A percentile compares a stretch with the other conserved stretches of the same genome.
phyloP scores from a whole-genome alignment of 2,113 vertebrate genomes.

The Atrichornis clamosus region DNA sequence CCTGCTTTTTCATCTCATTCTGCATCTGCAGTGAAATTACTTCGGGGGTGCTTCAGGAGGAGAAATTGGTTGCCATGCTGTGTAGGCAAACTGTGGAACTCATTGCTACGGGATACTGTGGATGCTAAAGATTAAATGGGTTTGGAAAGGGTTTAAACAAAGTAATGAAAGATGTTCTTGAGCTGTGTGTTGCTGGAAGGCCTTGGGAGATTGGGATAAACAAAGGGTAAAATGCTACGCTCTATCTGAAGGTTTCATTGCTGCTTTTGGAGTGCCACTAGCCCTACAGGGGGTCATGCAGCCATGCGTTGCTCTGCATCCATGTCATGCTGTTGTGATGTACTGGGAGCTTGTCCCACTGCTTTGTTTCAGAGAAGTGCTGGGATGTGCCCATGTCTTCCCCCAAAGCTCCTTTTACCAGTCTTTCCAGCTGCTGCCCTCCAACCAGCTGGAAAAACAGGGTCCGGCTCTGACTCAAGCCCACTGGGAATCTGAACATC shows the following conservation, averaged over 20 bases:
- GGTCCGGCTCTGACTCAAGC: fast-evolving
- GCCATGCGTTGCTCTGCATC: not conserved
- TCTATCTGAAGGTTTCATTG: not conserved
- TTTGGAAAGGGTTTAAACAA: constrained; percentile 2
- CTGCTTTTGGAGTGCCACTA: not conserved
- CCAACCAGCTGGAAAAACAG: not conserved
- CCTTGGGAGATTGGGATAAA: not conserved
- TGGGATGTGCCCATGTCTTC: not conserved
- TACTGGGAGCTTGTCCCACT: not conserved
- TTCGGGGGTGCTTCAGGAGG: not conserved
- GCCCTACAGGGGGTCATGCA: not conserved
- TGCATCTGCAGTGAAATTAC: constrained; percentile 2
- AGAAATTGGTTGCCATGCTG: not conserved
- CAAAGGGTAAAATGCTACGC: not conserved
- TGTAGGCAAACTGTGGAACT: not conserved
- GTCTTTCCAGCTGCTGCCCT: not conserved
- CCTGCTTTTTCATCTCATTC: constrained; percentile 29
- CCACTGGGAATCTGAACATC: not conserved
- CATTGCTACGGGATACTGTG: constrained; percentile 13
- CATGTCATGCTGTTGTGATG: fast-evolving
- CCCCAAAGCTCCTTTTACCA: not conserved
- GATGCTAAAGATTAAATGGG: not conserved
- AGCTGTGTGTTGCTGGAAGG: not conserved
- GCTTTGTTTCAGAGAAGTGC: not conserved
- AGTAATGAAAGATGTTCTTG: not conserved